phyloP scores from a whole-genome alignment of 2,113 vertebrate species.

The Carollia perspicillata region DNA sequence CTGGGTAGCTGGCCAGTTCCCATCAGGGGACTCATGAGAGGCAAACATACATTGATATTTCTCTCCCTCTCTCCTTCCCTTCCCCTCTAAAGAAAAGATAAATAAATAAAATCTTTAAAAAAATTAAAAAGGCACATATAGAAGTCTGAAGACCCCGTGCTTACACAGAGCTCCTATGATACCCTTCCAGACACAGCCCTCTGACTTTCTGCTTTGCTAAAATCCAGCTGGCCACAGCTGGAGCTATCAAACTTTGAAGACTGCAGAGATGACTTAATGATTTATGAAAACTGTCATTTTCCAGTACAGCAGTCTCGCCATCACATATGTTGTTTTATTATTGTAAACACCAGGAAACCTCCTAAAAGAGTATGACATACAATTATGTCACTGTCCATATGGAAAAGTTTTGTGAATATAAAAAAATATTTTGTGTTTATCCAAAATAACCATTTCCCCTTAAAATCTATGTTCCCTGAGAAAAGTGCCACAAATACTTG shows the following conservation, averaged over 20 bases:
- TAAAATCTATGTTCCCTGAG: slow-evolving; percentile 26
- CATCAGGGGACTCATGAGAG: too few species aligned
- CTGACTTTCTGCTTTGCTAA: background rate
- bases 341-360: slow-evolving; percentile 15
- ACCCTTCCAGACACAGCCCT: background rate
- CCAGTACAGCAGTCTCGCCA: slow-evolving; percentile 5
- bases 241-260: background rate
- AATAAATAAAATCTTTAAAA: too few species aligned
- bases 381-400: slow-evolving; percentile 26
- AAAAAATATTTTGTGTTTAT: background rate
- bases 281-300: slow-evolving; percentile 44
- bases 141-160: background rate
- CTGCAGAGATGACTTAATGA: slow-evolving; percentile 15
- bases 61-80: too few species aligned
- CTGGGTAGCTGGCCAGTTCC: too few species aligned
- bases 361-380: slow-evolving; percentile 39
- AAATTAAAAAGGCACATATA: background rate
- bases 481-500: slow-evolving; percentile 39
- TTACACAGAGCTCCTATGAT: background rate
- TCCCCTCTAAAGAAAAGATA: too few species aligned
- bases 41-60: too few species aligned
- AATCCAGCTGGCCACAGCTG: background rate
- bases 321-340: slow-evolving; percentile 46
- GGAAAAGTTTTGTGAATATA: background rate
- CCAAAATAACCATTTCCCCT: slow-evolving; percentile 3